phyloP scores from a whole-genome alignment of 1,140 invertebrate genomes.

The Bicyclus anynana region DNA sequence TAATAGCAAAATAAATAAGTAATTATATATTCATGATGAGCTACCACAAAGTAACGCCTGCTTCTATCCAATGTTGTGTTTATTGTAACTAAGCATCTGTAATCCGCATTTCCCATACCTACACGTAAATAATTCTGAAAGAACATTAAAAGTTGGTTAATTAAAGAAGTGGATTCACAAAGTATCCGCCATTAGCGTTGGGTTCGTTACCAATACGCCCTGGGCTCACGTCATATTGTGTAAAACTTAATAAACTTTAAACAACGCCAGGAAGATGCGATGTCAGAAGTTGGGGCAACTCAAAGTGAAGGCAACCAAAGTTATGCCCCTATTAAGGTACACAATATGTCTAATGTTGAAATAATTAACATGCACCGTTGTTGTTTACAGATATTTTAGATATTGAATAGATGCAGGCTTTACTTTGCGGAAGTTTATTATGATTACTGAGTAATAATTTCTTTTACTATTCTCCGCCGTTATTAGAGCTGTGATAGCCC shows the following conservation, averaged over 20 bases:
- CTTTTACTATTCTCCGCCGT: no score
- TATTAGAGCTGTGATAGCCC: no score
- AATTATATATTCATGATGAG: no score
- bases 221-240: conserved; percentile 58
- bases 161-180: conserved; percentile 13
- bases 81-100: no score
- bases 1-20: no score
- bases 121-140: neutral
- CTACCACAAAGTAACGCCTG: no score
- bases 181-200: conserved; percentile 17
- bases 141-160: conserved; percentile 3
- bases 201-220: conserved; percentile 50
- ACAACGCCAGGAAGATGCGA: conserved; percentile 64
- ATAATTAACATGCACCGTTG: conserved; percentile 32
- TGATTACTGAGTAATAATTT: no score
- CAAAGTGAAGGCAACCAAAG: conserved; percentile 51
- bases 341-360: conserved; percentile 48
- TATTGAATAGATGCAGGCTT: neutral
- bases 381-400: conserved; percentile 4
- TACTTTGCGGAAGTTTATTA: no score
- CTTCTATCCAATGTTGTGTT: no score
- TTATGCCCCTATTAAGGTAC: conserved; percentile 58
- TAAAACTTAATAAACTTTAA: conserved; percentile 68
- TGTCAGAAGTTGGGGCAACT: conserved; percentile 58
- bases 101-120: no score